Conservation (phyloP, 2,113 vertebrate species). For the Ceyx melanurus region DNA sequence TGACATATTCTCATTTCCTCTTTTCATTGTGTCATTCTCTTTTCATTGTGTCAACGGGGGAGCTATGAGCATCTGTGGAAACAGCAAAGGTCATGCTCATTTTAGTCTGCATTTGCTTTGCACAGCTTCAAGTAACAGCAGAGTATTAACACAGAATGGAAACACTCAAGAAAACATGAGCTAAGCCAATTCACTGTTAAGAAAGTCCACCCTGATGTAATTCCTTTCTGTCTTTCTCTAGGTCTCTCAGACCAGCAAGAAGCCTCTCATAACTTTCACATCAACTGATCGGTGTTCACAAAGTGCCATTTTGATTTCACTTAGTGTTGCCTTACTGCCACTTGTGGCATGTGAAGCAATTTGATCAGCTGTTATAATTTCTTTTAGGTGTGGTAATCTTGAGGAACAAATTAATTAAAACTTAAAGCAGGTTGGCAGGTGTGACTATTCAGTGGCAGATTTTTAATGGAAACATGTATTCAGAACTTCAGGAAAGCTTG, state of each 20-base stretch:
- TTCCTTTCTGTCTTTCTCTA: neutral
- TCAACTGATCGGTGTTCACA: neutral
- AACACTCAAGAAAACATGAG: neutral
- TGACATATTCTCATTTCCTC: neutral
- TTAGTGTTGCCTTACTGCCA: neutral
- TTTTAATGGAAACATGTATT: constrained; percentile 4
- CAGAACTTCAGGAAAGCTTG: neutral
- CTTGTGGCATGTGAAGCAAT: neutral
- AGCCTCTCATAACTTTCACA: neutral
- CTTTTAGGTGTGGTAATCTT: constrained; percentile 5
- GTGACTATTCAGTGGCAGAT: neutral
- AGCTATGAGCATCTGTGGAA: neutral
- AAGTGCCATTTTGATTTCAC: neutral
- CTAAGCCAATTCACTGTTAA: neutral
- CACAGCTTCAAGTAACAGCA: neutral
- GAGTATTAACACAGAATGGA: neutral
- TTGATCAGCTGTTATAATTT: neutral
- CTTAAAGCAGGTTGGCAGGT: constrained; percentile 29
- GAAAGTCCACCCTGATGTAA: neutral
- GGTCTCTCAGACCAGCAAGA: neutral
- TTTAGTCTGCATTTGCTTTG: neutral
- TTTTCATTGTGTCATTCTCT: neutral
- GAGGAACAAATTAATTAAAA: constrained; percentile 42
- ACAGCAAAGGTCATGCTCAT: neutral
- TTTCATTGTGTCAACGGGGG: neutral